Percentiles rank a stretch among this genome's conserved stretches.
phyloP scores from a whole-genome alignment of 35 echinoderm and acorn worm genomes.

The Eucidaris tribuloides region DNA sequence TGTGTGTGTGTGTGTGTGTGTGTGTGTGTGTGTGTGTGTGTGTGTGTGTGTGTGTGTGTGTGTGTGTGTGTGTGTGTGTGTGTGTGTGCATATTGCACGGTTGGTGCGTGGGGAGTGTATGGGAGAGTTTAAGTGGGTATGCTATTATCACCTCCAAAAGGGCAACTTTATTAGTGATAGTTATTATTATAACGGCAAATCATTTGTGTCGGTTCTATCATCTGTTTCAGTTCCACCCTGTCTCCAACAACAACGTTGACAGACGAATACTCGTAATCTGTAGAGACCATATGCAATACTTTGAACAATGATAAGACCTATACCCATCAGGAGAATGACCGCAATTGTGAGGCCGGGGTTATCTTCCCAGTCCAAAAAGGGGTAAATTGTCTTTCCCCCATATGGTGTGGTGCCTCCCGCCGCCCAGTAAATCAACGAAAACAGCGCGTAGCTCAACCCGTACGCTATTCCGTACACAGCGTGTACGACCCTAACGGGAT shows the following conservation, averaged over 20 bases:
- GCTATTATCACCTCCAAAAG: too few species aligned
- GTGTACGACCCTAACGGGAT: constrained; percentile 22
- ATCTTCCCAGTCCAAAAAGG: constrained; percentile 26
- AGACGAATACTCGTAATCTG: not conserved
- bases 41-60: too few species aligned
- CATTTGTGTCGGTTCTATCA: too few species aligned
- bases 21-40: too few species aligned
- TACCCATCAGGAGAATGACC: not conserved
- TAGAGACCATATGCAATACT: not conserved
- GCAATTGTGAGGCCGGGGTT: constrained; percentile 12
- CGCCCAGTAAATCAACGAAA: constrained; percentile 35
- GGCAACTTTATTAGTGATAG: too few species aligned
- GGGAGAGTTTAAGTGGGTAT: too few species aligned
- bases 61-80: too few species aligned
- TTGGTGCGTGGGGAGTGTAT: too few species aligned
- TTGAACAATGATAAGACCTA: not conserved
- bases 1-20: too few species aligned
- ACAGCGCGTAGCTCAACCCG: constrained; percentile 11
- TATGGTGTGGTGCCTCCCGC: constrained; percentile 20
- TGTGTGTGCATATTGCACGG: too few species aligned
- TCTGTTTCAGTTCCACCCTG: too few species aligned
- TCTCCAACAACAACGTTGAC: not conserved
- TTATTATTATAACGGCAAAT: too few species aligned
- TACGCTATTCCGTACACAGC: constrained; percentile 21
- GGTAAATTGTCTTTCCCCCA: constrained; percentile 25